A percentile compares a stretch with the other conserved stretches of the same genome.
Conservation (phyloP, 2,113 vertebrate genomes). For the Hiodon alosoides region DNA sequence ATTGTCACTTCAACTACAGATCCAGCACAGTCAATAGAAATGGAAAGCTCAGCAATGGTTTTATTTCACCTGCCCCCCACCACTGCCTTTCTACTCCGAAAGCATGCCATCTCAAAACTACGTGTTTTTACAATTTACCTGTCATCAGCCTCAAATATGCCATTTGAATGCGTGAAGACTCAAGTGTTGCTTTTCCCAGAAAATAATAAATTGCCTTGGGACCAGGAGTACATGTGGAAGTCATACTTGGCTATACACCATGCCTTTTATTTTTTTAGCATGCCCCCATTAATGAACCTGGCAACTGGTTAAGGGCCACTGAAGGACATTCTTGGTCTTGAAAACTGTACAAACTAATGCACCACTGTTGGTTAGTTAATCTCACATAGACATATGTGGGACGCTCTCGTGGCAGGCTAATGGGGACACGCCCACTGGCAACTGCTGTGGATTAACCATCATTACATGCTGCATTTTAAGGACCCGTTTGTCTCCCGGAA, state of each 20-base stretch:
- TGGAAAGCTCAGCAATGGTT: constrained; percentile 2
- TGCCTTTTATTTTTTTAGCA: not conserved
- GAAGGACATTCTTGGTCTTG: not conserved
- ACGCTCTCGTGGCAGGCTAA: too few species aligned
- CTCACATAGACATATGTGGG: not conserved
- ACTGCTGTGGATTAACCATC: too few species aligned
- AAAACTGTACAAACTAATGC: not conserved
- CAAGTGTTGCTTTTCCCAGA: too few species aligned
- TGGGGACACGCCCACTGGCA: too few species aligned
- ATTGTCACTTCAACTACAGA: not conserved
- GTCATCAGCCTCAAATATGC: too few species aligned
- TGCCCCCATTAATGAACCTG: not conserved
- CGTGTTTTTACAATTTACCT: not conserved
- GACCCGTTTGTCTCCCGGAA: too few species aligned
- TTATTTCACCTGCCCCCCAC: not conserved
- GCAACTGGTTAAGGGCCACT: not conserved
- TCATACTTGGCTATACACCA: too few species aligned
- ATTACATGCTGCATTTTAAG: too few species aligned
- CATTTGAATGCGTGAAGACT: too few species aligned
- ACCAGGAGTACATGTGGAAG: too few species aligned
- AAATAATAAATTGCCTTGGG: too few species aligned
- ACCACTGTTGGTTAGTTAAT: not conserved
- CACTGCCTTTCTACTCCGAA: not conserved
- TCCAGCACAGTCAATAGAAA: not conserved
- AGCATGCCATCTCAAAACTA: not conserved